These are phyloP conservation scores for Diploptera punctata DNA, from an alignment of 2,888 invertebrate genomes.

Conservation along the genomic window DNA sequence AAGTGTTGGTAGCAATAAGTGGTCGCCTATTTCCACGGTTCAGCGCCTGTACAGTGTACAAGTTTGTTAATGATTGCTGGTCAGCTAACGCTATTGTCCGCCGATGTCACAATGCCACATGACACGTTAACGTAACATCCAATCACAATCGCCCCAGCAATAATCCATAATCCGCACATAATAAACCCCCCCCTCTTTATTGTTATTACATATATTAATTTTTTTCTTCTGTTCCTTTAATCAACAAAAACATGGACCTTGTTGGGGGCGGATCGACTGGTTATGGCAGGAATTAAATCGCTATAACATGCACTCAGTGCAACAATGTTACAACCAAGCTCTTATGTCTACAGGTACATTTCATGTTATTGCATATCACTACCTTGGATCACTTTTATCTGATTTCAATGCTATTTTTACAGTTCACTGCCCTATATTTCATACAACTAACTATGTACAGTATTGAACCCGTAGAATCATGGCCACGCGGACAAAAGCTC, in stretches of 20 bases:
- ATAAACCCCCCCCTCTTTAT: constrained; percentile 30
- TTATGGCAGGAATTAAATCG: constrained; percentile 31
- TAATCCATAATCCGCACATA: constrained; percentile 36
- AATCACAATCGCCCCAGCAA: constrained; percentile 34
- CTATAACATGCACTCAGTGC: not conserved
- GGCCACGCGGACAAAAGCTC: too few relatives aligned
- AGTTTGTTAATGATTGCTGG: constrained; percentile 36
- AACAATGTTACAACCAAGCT: too few relatives aligned
- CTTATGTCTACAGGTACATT: too few relatives aligned
- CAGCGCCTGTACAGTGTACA: constrained; percentile 28
- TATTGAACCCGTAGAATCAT: too few relatives aligned
- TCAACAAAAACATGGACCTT: constrained; percentile 31
- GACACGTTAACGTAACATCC: constrained; percentile 33
- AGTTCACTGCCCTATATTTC: too few relatives aligned
- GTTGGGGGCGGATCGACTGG: constrained; percentile 27
- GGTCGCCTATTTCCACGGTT: constrained; percentile 22
- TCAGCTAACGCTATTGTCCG: constrained; percentile 28
- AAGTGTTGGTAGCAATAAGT: not conserved
- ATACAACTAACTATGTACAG: too few relatives aligned
- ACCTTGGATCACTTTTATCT: too few relatives aligned
- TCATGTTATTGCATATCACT: too few relatives aligned
- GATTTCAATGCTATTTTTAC: too few relatives aligned
- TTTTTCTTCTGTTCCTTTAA: constrained; percentile 31
- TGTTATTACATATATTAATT: constrained; percentile 31
- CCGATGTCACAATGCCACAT: constrained; percentile 36